A percentile compares a stretch with the other conserved stretches of the same genome.
phyloP scores from a whole-genome alignment of 2,888 invertebrate genomes.

The Latheticus oryzae region DNA sequence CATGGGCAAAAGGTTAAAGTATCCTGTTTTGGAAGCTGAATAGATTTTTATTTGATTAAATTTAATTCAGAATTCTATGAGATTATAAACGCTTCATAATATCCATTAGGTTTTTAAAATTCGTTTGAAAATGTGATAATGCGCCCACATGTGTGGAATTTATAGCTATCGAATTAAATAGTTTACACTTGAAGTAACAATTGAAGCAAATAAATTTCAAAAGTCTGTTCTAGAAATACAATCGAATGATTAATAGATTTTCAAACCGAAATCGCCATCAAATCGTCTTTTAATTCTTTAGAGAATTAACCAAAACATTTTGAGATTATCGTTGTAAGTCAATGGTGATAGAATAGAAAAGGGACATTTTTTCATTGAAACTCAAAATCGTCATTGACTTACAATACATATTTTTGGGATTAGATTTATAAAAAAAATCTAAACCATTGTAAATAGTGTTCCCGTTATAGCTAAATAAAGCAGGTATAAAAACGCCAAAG shows the following conservation, averaged over 20 bases:
- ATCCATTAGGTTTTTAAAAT: slow-evolving; percentile 7
- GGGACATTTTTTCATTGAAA: slow-evolving; percentile 58
- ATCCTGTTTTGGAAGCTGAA: too few relatives aligned
- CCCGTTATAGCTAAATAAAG: slow-evolving; percentile 44
- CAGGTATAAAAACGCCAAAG: slow-evolving; percentile 54
- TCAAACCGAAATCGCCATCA: slow-evolving; percentile 49
- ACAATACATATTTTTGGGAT: slow-evolving; percentile 61
- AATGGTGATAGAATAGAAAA: slow-evolving; percentile 46
- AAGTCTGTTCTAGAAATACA: slow-evolving; percentile 31
- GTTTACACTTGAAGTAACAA: slow-evolving; percentile 6
- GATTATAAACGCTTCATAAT: neutral
- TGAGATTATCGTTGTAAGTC: slow-evolving; percentile 63
- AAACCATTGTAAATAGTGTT: slow-evolving; percentile 42
- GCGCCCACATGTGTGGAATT: slow-evolving; percentile 28
- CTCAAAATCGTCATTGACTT: slow-evolving; percentile 62
- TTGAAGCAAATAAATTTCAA: slow-evolving; percentile 19
- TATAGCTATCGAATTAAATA: slow-evolving; percentile 30
- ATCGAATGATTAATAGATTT: slow-evolving; percentile 58
- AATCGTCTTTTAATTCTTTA: slow-evolving; percentile 47
- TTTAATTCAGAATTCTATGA: too few relatives aligned
- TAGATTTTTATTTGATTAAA: too few relatives aligned
- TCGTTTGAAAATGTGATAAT: slow-evolving; percentile 17
- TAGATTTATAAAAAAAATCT: slow-evolving; percentile 53
- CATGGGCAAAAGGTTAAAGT: too few relatives aligned
- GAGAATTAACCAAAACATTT: slow-evolving; percentile 62